Conservation (phyloP, 2,888 invertebrate species). For the Microplitis deprimator region DNA sequence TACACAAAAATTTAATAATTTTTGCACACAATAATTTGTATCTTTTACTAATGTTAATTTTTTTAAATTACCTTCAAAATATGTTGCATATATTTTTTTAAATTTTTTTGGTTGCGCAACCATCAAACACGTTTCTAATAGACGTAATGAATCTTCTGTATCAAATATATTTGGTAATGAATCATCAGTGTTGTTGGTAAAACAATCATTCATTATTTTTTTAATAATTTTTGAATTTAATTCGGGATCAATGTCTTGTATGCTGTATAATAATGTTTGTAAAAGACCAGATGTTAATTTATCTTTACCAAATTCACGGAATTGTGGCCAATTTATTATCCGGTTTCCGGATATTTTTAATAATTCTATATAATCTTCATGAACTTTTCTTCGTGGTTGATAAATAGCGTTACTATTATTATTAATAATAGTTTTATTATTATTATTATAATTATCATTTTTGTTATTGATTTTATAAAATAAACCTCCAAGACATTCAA, state of each 20-base stretch:
- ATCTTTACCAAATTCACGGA: constrained; percentile 80
- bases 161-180: constrained; percentile 78
- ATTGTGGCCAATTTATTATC: constrained; percentile 83
- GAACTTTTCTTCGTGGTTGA: constrained; percentile 59
- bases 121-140: constrained; percentile 79
- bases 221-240: constrained; percentile 74
- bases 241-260: constrained; percentile 76
- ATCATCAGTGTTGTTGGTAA: constrained; percentile 67
- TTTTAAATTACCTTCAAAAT: constrained; percentile 78
- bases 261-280: constrained; percentile 77
- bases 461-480: constrained; percentile 62
- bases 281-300: constrained; percentile 82
- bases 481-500: constrained; percentile 81
- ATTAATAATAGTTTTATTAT: constrained; percentile 41
- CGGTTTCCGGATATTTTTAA: constrained; percentile 65
- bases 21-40: constrained; percentile 87
- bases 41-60: constrained; percentile 77
- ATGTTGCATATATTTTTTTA: constrained; percentile 78
- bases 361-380: constrained; percentile 71
- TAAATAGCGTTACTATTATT: constrained; percentile 45
- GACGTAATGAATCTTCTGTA: constrained; percentile 76
- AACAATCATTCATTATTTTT: constrained; percentile 78
- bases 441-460: constrained; percentile 48
- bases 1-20: constrained; percentile 79
- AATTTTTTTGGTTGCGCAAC: constrained; percentile 78